These are phyloP conservation scores for Chrysochloris asiatica DNA, from an alignment of 2,113 vertebrate species.

Conservation along the genomic window DNA sequence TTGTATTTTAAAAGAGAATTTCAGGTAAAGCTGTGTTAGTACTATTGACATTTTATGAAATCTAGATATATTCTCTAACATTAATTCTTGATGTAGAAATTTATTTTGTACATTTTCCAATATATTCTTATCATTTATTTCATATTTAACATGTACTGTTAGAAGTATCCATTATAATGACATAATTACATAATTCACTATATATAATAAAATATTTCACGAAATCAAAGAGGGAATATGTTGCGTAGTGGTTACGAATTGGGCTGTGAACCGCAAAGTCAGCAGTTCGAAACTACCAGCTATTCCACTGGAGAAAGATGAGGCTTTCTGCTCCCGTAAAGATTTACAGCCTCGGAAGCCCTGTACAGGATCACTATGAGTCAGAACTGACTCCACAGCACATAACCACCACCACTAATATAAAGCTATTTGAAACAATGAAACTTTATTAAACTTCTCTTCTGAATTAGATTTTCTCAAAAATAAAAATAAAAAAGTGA, in stretches of 20 bases:
- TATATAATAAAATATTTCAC: not conserved
- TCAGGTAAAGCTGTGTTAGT: not conserved
- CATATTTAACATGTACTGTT: not conserved
- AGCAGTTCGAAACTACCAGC: too few species aligned
- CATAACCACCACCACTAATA: not conserved
- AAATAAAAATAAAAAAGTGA: not conserved
- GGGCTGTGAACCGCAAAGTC: too few species aligned
- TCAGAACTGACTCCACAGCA: too few species aligned
- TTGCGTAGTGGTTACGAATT: too few species aligned
- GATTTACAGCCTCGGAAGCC: too few species aligned
- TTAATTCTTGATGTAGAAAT: not conserved
- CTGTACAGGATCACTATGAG: too few species aligned
- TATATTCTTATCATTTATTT: not conserved
- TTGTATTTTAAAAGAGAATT: constrained; percentile 31
- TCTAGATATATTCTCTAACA: not conserved
- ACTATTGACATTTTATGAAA: constrained; percentile 11
- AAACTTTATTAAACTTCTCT: not conserved
- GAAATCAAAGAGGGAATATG: too few species aligned
- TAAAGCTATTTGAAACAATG: not conserved
- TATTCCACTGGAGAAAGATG: too few species aligned
- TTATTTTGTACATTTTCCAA: constrained; percentile 10
- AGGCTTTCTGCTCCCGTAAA: too few species aligned
- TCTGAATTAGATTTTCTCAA: not conserved
- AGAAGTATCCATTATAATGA: not conserved
- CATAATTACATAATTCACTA: not conserved